Evolutionary conservation across 2,113 vertebrate species (phyloP).

Genomic region (Sinosuthora webbiana): DNA sequence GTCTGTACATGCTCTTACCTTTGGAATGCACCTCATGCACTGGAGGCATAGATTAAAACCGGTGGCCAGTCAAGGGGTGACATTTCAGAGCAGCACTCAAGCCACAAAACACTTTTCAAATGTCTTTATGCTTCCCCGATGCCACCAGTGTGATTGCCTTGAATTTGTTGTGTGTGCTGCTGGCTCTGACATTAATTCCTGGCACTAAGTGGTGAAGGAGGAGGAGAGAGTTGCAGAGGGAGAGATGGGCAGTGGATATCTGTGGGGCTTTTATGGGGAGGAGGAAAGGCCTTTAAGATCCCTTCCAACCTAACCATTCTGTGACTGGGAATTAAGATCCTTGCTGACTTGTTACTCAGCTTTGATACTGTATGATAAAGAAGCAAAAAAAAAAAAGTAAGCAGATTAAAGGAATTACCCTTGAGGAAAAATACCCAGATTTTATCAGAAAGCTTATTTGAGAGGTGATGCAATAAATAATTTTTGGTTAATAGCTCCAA

Average conservation of each 20-base stretch:
- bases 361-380: constrained; percentile 12
- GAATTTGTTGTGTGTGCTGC: not conserved
- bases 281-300: not conserved
- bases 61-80: not conserved
- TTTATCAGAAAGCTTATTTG: constrained; percentile 52
- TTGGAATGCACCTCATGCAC: not conserved
- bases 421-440: constrained; percentile 8
- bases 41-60: not conserved
- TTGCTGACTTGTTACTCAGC: not conserved
- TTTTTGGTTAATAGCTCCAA: constrained; percentile 26
- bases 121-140: not conserved
- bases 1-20: not conserved
- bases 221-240: not conserved
- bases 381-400: not conserved
- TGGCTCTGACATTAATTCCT: not conserved
- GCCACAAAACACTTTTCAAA: not conserved
- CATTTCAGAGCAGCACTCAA: not conserved
- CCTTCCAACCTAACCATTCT: not conserved
- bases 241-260: not conserved
- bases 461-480: constrained; percentile 27
- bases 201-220: not conserved
- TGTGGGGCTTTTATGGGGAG: not conserved
- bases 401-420: constrained; percentile 42
- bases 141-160: rapidly evolving
- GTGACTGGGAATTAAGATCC: not conserved